A percentile compares a stretch with the other conserved stretches of the same genome.
Conservation (phyloP, 2,888 invertebrate genomes). For the Brassicogethes aeneus region DNA sequence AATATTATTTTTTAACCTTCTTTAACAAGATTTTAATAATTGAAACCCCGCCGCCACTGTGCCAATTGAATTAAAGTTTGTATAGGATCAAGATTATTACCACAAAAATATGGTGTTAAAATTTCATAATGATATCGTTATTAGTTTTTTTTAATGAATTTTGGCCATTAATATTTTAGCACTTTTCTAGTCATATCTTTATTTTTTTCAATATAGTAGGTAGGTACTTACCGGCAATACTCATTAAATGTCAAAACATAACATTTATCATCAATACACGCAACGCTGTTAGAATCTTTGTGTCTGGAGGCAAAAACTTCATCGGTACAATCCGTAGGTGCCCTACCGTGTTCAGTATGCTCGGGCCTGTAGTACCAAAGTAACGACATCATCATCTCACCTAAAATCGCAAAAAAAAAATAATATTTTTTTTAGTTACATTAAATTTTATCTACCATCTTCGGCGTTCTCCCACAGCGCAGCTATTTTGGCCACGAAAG, state of each 20-base stretch:
- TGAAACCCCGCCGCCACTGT: too few species aligned
- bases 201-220: too few species aligned
- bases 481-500: conserved; percentile 91
- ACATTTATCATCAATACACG: conserved; percentile 96
- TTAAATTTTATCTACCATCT: conserved; percentile 73
- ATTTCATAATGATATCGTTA: too few species aligned
- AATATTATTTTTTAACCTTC: too few species aligned
- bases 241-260: conserved; percentile 94
- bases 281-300: conserved; percentile 90
- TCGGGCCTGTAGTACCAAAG: conserved; percentile 98
- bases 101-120: too few species aligned
- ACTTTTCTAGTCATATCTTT: too few species aligned
- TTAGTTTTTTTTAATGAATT: too few species aligned
- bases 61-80: too few species aligned
- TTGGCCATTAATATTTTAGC: too few species aligned
- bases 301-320: conserved; percentile 96
- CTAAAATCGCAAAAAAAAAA: conserved; percentile 42
- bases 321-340: conserved; percentile 70
- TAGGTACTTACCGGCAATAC: conserved; percentile 89
- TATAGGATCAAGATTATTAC: too few species aligned
- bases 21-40: too few species aligned
- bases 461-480: conserved; percentile 92
- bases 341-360: conserved; percentile 85
- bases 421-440: neutral
- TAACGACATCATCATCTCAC: conserved; percentile 95